A percentile compares a stretch with the other conserved stretches of the same genome.
Evolutionary conservation across 2,888 invertebrate species (phyloP).

Genomic region (Rapana venosa): DNA sequence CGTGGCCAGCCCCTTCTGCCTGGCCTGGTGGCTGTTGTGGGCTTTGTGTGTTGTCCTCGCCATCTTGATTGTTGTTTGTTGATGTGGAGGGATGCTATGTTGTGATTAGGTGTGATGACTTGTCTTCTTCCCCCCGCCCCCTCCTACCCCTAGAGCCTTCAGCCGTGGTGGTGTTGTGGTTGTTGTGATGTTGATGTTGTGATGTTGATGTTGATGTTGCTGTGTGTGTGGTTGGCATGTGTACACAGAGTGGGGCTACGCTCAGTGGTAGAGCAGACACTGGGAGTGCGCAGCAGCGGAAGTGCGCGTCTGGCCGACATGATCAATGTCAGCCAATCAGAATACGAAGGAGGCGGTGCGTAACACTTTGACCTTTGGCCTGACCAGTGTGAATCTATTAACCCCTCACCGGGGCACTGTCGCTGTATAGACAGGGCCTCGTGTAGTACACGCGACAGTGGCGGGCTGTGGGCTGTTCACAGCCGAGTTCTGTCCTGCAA

Average conservation of each 20-base stretch:
- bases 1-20: not conserved
- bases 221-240: slow-evolving; percentile 4
- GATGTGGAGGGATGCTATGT: too few relatives aligned
- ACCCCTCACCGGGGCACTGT: not conserved
- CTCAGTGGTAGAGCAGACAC: slow-evolving; percentile 68
- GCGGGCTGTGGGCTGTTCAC: too few relatives aligned
- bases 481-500: too few relatives aligned
- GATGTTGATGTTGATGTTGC: slow-evolving; percentile 1
- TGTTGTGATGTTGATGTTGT: not conserved
- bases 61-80: not conserved
- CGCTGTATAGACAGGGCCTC: not conserved
- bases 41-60: not conserved
- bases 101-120: too few relatives aligned
- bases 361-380: slow-evolving; percentile 46
- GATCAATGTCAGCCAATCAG: slow-evolving; percentile 57
- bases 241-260: slow-evolving; percentile 59
- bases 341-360: slow-evolving; percentile 66
- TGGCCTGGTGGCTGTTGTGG: not conserved
- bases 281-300: slow-evolving; percentile 66
- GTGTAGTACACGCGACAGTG: not conserved
- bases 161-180: not conserved
- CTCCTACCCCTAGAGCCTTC: too few relatives aligned
- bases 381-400: too few relatives aligned
- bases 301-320: slow-evolving; percentile 68
- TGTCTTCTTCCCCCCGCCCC: too few relatives aligned